Percentiles rank a stretch among this genome's conserved stretches.
These are phyloP conservation scores for Drosophila mimica DNA, from an alignment of 2,888 invertebrate genomes.

Conservation along the genomic window DNA sequence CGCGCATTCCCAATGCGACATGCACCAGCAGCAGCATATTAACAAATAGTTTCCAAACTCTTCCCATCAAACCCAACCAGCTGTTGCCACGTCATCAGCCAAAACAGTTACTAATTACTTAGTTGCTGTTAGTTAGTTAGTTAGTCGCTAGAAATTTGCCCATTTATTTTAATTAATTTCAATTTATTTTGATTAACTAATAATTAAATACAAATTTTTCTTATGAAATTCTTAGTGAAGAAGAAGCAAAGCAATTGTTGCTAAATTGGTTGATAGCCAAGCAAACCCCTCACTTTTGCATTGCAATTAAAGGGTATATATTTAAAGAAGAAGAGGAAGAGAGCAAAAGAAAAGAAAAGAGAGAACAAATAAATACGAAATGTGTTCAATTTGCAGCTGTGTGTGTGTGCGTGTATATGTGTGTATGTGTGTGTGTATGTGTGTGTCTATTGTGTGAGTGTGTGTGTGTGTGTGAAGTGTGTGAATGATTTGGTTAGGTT, in stretches of 20 bases:
- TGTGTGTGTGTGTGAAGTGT: conserved; percentile 29
- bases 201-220: too few species aligned
- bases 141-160: background rate
- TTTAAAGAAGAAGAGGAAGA: background rate
- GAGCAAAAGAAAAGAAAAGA: background rate
- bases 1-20: conserved; percentile 54
- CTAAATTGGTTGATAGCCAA: too few species aligned
- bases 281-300: background rate
- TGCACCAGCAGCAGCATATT: conserved; percentile 8
- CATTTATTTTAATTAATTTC: too few species aligned
- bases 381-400: conserved; percentile 55
- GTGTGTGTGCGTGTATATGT: too few species aligned
- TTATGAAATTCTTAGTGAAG: too few species aligned
- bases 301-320: conserved; percentile 11
- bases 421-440: background rate
- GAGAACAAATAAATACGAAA: conserved; percentile 35
- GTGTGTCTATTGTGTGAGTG: too few species aligned
- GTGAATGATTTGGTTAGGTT: conserved; percentile 56
- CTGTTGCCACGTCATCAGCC: conserved; percentile 14
- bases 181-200: too few species aligned
- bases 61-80: background rate
- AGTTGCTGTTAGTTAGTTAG: background rate
- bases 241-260: too few species aligned
- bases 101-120: background rate
- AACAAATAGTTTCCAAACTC: background rate